Evolutionary conservation across 1,140 invertebrate species (phyloP).

Genomic region (Rhyacophila brunnea): DNA sequence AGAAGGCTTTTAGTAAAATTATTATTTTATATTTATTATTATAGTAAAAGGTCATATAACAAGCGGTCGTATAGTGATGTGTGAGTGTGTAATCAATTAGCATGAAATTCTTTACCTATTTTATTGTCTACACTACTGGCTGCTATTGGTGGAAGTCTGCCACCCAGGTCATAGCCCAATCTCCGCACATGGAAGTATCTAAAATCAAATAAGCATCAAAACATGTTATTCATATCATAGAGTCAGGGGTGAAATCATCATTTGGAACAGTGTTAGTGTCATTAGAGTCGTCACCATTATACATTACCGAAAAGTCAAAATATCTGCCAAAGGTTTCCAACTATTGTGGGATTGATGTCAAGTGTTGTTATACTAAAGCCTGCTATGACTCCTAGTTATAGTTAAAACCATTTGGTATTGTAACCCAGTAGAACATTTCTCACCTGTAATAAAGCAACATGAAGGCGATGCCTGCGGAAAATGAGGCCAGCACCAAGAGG

Average conservation of each 20-base stretch:
- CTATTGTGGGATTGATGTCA: too few relatives aligned
- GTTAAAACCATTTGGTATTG: too few relatives aligned
- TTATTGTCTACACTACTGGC: slow-evolving; percentile 30
- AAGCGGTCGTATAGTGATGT: not conserved
- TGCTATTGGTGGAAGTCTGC: slow-evolving; percentile 40
- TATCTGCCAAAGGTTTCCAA: too few relatives aligned
- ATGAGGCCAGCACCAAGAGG: slow-evolving; percentile 63
- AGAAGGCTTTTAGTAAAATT: not conserved
- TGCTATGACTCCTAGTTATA: too few relatives aligned
- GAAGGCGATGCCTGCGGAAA: slow-evolving; percentile 75
- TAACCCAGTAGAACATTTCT: slow-evolving; percentile 1
- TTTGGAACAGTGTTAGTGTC: too few relatives aligned
- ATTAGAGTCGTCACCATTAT: too few relatives aligned
- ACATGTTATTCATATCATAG: too few relatives aligned
- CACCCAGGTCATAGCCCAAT: slow-evolving; percentile 64
- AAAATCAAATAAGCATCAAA: slow-evolving; percentile 21
- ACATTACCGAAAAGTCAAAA: too few relatives aligned
- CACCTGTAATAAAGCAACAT: slow-evolving; percentile 82
- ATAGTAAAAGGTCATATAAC: too few relatives aligned
- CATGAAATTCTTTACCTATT: slow-evolving; percentile 10
- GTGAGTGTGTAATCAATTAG: slow-evolving; percentile 1
- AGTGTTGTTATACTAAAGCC: too few relatives aligned
- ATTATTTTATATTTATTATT: too few relatives aligned
- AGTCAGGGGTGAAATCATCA: too few relatives aligned
- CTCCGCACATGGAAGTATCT: slow-evolving; percentile 70